phyloP scores from a whole-genome alignment of 2,797 vertebrate genomes.

The Salmo trutta region DNA sequence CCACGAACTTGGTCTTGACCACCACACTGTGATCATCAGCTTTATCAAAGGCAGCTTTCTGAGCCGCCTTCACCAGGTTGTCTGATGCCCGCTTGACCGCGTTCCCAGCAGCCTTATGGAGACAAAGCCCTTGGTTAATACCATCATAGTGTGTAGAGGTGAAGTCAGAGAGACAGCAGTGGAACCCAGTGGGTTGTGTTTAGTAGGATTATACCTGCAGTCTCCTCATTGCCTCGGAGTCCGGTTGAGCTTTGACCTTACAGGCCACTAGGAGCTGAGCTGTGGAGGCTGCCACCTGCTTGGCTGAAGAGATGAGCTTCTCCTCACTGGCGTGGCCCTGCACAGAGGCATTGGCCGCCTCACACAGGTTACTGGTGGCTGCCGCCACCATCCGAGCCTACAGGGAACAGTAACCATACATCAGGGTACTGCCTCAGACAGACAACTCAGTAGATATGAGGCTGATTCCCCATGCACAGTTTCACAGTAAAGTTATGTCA shows the following conservation, averaged over 20 bases:
- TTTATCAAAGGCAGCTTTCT: constrained; percentile 96
- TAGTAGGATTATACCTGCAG: constrained; percentile 83
- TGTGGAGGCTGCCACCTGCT: constrained; percentile 96
- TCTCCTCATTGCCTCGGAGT: constrained; percentile 96
- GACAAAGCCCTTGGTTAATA: neutral
- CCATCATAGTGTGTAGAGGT: neutral
- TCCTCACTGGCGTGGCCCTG: constrained; percentile 98
- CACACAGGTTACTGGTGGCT: constrained; percentile 96
- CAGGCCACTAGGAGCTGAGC: constrained; percentile 97
- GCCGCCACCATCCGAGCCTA: constrained; percentile 96
- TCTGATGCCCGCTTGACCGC: constrained; percentile 98
- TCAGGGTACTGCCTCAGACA: neutral
- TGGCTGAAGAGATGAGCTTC: constrained; percentile 98
- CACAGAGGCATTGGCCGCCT: constrained; percentile 96
- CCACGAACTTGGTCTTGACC: constrained; percentile 98
- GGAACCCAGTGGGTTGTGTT: neutral
- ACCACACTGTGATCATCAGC: constrained; percentile 92
- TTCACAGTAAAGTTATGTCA: neutral
- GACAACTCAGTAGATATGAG: neutral
- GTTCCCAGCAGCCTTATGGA: constrained; percentile 88
- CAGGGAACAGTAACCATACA: neutral
- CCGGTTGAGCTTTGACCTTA: constrained; percentile 96
- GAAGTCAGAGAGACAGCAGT: neutral
- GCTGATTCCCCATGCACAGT: neutral
- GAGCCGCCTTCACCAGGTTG: constrained; percentile 93